Evolutionary conservation across 2,797 vertebrate genomes (phyloP), one percentile per base, ranked within the genome.

Genomic region (Manis crassicaudata): DNA sequence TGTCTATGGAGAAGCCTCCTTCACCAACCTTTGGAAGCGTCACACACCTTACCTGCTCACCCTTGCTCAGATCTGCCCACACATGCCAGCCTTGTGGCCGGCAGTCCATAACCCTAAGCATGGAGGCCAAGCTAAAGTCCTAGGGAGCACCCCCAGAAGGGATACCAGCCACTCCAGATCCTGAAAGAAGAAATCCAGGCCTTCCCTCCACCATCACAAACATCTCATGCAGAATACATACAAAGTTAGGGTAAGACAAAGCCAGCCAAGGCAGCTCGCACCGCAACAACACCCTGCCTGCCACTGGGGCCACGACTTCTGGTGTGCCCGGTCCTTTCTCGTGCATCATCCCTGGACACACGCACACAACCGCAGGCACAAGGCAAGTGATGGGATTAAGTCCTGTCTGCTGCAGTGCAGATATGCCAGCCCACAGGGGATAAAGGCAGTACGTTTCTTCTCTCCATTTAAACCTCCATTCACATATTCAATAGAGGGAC

Each of bases 311-410:
- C 18, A 5, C 1, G 3, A 20, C 4, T 65, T 62, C 79, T 3
- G 17, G 27, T 4, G 23, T 16, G 10, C 17, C 10, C 21, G 58
- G 50, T 8, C 11, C 50, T 60, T 27, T 37, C 35, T 20, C 2
- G 1, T 1, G 29, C 20, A 0, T 52, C 12, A 17, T 20, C 40
- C 0, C 2, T 6, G 18, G 88, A 21, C 46, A 27, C 23, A 46
- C 17, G 46, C 16, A 20, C 3, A 7, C 2, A 6, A 9, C 50
- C 68, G 56, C 18, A 7, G 12, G 27, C 17, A 54, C 1, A 50
- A 79, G 63, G 81, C 46, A 21, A 0, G 0, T 0, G 2, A 9
- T 25, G 27, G 46, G 29, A 0, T 3, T 14, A 11, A 32, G 43
- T 5, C 62, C 25, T 6, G 4, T 56, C 43, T 35, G 18, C 58